Evolutionary conservation across 2,797 vertebrate species (phyloP).

Genomic region (Enteromius paludinosus): DNA sequence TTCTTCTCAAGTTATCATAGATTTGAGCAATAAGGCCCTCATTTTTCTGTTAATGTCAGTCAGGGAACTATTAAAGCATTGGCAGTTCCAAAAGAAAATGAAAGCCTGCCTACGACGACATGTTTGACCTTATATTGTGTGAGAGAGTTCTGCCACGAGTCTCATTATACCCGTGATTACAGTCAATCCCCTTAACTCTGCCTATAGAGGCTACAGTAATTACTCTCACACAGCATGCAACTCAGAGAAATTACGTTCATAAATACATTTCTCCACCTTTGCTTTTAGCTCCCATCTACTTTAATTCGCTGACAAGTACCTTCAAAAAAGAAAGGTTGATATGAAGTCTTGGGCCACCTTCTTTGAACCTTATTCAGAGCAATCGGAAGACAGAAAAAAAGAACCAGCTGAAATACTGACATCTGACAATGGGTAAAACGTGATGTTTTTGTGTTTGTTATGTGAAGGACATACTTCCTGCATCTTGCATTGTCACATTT

Average conservation of each 20-base stretch:
- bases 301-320: conserved; percentile 47
- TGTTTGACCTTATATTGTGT: conserved; percentile 60
- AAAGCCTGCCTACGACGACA: conserved; percentile 74
- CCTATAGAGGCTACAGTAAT: conserved; percentile 54
- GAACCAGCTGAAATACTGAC: neutral
- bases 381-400: neutral
- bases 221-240: conserved; percentile 55
- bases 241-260: conserved; percentile 42
- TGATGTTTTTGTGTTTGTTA: neutral
- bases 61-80: conserved; percentile 74
- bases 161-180: conserved; percentile 56
- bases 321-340: conserved; percentile 48
- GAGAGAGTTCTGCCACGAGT: conserved; percentile 54
- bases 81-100: conserved; percentile 75
- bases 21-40: conserved; percentile 72
- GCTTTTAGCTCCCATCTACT: conserved; percentile 51
- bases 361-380: conserved; percentile 34
- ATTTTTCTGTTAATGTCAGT: conserved; percentile 79
- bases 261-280: conserved; percentile 42
- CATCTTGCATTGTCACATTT: neutral
- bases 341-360: conserved; percentile 38
- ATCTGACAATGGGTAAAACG: neutral
- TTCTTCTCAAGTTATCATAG: conserved; percentile 76
- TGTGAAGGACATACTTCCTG: neutral
- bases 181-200: conserved; percentile 54